Conservation (phyloP, 1,140 invertebrate genomes). For the Drosophila auraria region DNA sequence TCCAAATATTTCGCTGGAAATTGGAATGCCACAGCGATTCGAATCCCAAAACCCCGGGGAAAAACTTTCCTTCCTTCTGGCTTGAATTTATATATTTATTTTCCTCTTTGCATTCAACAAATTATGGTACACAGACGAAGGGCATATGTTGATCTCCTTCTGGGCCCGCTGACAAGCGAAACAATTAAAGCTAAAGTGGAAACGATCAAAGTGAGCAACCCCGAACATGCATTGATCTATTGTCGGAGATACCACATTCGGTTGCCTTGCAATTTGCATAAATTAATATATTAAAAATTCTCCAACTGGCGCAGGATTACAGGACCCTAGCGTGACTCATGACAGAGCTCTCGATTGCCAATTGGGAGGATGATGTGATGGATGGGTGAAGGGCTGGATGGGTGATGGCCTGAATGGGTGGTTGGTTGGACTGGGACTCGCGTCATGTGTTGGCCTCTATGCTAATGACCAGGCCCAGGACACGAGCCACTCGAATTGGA, state of each 20-base stretch:
- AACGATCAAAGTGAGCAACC: slow-evolving; percentile 80
- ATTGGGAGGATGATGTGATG: slow-evolving; percentile 57
- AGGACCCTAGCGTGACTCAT: slow-evolving; percentile 71
- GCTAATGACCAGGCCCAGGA: slow-evolving; percentile 52
- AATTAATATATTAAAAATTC: slow-evolving; percentile 73
- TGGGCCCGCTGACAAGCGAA: slow-evolving; percentile 69
- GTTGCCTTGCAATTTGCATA: slow-evolving; percentile 76
- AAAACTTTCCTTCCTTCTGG: slow-evolving; percentile 11
- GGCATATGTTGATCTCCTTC: slow-evolving; percentile 41
- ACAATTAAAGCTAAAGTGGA: slow-evolving; percentile 84
- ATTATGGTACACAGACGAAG: slow-evolving; percentile 40
- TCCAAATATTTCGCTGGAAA: slow-evolving; percentile 74
- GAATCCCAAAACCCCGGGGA: background rate
- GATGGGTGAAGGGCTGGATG: slow-evolving; percentile 19
- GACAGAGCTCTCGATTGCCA: slow-evolving; percentile 59
- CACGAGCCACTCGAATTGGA: slow-evolving; percentile 49
- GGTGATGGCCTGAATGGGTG: slow-evolving; percentile 24
- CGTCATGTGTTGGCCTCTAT: slow-evolving; percentile 59
- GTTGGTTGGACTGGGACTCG: slow-evolving; percentile 24
- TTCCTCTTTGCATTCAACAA: slow-evolving; percentile 47
- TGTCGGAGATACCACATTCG: slow-evolving; percentile 50
- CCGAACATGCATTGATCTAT: slow-evolving; percentile 65
- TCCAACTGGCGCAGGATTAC: slow-evolving; percentile 65
- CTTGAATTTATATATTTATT: too few species aligned
- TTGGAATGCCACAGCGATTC: slow-evolving; percentile 59